Evolutionary conservation across 2,888 invertebrate species (phyloP), one percentile per base, ranked within the genome.

Genomic region (Acleris holmiana): DNA sequence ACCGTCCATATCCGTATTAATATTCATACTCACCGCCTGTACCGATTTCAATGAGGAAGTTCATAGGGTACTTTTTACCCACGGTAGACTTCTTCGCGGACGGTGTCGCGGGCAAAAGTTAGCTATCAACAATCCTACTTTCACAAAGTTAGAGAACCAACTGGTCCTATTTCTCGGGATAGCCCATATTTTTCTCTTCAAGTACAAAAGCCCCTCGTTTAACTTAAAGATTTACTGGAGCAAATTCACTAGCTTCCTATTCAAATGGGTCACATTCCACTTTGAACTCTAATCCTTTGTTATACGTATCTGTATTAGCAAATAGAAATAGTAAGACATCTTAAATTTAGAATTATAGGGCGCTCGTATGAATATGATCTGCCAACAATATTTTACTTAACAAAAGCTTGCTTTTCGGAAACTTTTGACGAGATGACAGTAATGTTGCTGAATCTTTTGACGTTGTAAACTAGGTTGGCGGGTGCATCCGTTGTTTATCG

Each of bases 171-270:
- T 57, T 46, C 35, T 46, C 19, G 15, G 21, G 21, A 50, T 47
- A 18, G 35, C 21, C 48, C 53, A 58, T 65, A 59, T 48, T 55
- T 49, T 60, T 59, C 49, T 18, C 17, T 59, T 46, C 44, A 59
- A 62, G 29, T 50, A 50, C 73, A 72, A 78, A 73, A 73, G 74
- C 78, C 70, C 75, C 71, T 73, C 71, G 73, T 75, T 80, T 79
- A 76, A 73, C 71, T 74, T 68, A 72, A 68, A 79, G 77, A 85
- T 83, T 82, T 82, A 84, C 74, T 78, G 73, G 72, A 74, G 73
- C 75, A 70, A 68, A 73, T 68, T 71, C 69, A 68, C 61, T 67
- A 61, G 41, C 44, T 29, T 46, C 50, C 50, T 65, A 40, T 50
- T 35, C 44, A 47, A 35, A 35, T 21, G 4, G 7, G 2, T 25